Evolutionary conservation across 2,797 vertebrate species (phyloP).

Genomic region (Protosalanx chinensis): DNA sequence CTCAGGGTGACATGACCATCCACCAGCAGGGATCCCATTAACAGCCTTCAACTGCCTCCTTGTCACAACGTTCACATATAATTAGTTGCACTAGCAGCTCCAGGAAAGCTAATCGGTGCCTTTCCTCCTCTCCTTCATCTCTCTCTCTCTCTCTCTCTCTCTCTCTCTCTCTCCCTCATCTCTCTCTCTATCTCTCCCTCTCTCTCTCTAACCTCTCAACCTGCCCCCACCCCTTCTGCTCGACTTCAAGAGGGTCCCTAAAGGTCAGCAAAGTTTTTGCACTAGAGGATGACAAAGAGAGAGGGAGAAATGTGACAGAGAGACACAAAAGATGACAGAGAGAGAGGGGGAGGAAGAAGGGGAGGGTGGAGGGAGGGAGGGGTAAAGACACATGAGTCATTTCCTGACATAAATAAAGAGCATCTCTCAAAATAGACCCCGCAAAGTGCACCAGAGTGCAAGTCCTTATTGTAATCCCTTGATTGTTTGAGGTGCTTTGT

Average conservation of each 20-base stretch:
- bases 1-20: conserved; percentile 73
- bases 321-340: background rate
- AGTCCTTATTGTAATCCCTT: background rate
- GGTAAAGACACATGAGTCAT: background rate
- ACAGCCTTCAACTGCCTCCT: conserved; percentile 62
- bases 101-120: conserved; percentile 71
- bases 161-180: conserved; percentile 41
- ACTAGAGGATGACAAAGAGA: background rate
- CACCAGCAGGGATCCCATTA: conserved; percentile 72
- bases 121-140: conserved; percentile 46
- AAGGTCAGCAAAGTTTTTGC: conserved; percentile 55
- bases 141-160: conserved; percentile 16
- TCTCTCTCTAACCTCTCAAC: conserved; percentile 44
- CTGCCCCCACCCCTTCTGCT: conserved; percentile 36
- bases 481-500: conserved; percentile 1
- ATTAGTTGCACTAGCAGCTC: conserved; percentile 70
- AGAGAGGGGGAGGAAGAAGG: background rate
- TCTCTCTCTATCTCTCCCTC: background rate
- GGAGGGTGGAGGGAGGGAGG: background rate
- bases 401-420: background rate
- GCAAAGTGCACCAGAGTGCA: background rate
- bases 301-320: background rate
- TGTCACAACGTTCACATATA: conserved; percentile 71
- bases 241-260: conserved; percentile 61
- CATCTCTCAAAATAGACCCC: background rate